phyloP scores from a whole-genome alignment of 2,113 vertebrate genomes.

The Loxodonta africana region DNA sequence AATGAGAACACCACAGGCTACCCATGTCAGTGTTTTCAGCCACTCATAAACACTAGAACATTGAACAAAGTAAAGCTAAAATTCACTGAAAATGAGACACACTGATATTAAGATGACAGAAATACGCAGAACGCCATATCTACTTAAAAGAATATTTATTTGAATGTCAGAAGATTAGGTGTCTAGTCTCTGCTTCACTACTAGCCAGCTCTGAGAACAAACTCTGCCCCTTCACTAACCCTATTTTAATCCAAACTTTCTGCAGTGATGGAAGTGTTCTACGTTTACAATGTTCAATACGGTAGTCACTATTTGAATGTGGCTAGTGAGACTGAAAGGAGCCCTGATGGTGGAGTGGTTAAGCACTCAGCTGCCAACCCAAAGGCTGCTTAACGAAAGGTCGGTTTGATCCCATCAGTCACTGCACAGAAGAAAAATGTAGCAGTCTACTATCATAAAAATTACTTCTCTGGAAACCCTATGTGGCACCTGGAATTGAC shows the following conservation, averaged over 20 bases:
- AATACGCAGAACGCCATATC: not conserved
- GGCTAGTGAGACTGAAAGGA: not conserved
- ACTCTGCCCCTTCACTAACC: not conserved
- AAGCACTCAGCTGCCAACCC: too few species aligned
- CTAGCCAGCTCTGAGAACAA: not conserved
- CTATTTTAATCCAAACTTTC: not conserved
- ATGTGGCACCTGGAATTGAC: too few species aligned
- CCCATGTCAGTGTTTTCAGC: not conserved
- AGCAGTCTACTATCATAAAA: too few species aligned
- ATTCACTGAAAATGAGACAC: not conserved
- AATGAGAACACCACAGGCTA: not conserved
- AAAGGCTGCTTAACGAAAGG: too few species aligned
- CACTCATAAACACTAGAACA: not conserved
- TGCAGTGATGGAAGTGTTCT: not conserved
- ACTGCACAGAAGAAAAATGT: too few species aligned
- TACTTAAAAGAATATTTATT: not conserved
- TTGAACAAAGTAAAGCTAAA: not conserved
- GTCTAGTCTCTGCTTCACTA: not conserved
- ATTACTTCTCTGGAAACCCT: too few species aligned
- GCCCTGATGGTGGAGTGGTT: too few species aligned
- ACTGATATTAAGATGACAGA: not conserved
- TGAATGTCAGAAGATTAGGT: not conserved
- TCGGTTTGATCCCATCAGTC: too few species aligned
- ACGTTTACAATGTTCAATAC: not conserved
- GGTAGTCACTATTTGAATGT: not conserved